These are phyloP conservation scores for Euproctis similis DNA, from an alignment of 2,888 invertebrate species.

Conservation along the genomic window DNA sequence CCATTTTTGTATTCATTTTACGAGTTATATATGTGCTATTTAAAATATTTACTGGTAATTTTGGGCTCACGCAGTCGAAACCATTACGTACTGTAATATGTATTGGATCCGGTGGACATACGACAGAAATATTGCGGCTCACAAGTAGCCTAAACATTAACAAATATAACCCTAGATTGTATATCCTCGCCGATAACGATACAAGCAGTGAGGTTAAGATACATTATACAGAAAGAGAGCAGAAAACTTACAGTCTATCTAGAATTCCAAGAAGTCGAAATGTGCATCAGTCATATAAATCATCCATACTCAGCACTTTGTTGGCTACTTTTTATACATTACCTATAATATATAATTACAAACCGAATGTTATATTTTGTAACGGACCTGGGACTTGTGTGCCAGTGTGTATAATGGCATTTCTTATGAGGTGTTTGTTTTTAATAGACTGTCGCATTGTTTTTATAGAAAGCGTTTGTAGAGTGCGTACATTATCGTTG, in stretches of 20 bases:
- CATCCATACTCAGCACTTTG: slow-evolving; percentile 86
- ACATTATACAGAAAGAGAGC: slow-evolving; percentile 55
- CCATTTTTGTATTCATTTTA: slow-evolving; percentile 18
- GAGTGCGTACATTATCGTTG: slow-evolving; percentile 91
- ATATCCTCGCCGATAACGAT: slow-evolving; percentile 87
- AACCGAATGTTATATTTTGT: slow-evolving; percentile 89
- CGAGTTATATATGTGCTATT: slow-evolving; percentile 36
- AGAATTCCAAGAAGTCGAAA: slow-evolving; percentile 89
- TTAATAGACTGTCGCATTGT: slow-evolving; percentile 84
- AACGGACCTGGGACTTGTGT: slow-evolving; percentile 99
- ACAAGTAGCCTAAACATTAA: slow-evolving; percentile 76
- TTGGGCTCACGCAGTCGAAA: slow-evolving; percentile 27
- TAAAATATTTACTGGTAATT: slow-evolving; percentile 34
- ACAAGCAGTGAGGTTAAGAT: slow-evolving; percentile 83
- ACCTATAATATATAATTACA: slow-evolving; percentile 79
- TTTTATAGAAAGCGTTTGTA: slow-evolving; percentile 96
- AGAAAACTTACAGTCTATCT: slow-evolving; percentile 61
- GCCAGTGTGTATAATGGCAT: slow-evolving; percentile 88
- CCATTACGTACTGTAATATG: slow-evolving; percentile 75
- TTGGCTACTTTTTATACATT: slow-evolving; percentile 81
- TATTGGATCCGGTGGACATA: slow-evolving; percentile 92
- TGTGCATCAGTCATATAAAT: slow-evolving; percentile 89
- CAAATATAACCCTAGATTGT: slow-evolving; percentile 83
- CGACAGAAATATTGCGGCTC: slow-evolving; percentile 92
- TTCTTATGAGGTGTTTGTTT: slow-evolving; percentile 81